Percentiles rank a stretch among this genome's conserved stretches.
Evolutionary conservation across 2,113 vertebrate genomes (phyloP).

Genomic region (Ptyas mucosa): DNA sequence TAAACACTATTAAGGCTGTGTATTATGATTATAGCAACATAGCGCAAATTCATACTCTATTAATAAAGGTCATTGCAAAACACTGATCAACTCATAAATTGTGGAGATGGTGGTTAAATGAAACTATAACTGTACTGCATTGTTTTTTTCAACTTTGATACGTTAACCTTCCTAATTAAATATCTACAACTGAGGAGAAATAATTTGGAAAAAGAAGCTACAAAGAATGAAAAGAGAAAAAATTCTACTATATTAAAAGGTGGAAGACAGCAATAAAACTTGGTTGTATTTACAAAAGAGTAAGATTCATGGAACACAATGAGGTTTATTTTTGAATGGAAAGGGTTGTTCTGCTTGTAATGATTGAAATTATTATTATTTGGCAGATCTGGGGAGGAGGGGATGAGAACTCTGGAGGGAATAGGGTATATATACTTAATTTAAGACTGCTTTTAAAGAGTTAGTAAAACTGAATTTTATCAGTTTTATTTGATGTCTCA

Average conservation of each 20-base stretch:
- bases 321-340: background rate
- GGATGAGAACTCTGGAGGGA: background rate
- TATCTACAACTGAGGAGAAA: background rate
- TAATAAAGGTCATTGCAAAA: background rate
- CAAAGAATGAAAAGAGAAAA: background rate
- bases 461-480: background rate
- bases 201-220: background rate
- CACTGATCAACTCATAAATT: background rate
- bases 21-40: background rate
- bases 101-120: background rate
- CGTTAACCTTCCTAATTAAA: background rate
- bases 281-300: background rate
- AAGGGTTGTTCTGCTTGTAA: background rate
- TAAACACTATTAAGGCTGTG: background rate
- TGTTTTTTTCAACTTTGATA: background rate
- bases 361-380: background rate
- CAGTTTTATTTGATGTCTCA: background rate
- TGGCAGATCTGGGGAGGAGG: background rate
- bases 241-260: background rate
- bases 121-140: background rate
- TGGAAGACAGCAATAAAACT: background rate
- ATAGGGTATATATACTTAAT: background rate
- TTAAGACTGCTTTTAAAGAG: background rate
- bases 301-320: background rate
- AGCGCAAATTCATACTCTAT: background rate